phyloP scores from a whole-genome alignment of 2,797 vertebrate genomes.

The Delichon dasypus region DNA sequence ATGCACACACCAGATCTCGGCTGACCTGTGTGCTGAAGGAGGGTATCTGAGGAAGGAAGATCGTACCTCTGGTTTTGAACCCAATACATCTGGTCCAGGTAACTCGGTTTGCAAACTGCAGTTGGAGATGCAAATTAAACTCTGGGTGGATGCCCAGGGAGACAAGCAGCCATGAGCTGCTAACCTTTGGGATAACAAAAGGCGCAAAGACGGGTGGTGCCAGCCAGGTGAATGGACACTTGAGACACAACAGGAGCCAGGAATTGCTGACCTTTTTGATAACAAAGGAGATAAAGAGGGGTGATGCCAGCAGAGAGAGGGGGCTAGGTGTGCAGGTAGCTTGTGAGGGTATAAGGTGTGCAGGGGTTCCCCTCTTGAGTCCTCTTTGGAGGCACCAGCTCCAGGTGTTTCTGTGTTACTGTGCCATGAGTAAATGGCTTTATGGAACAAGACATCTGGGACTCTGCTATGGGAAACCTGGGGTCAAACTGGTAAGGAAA shows the following conservation, averaged over 20 bases:
- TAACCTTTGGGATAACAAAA: not conserved
- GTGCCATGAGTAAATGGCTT: not conserved
- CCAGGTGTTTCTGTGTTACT: not conserved
- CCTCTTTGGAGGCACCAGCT: not conserved
- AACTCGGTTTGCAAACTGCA: not conserved
- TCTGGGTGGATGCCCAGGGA: not conserved
- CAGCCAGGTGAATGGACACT: not conserved
- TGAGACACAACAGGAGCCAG: not conserved
- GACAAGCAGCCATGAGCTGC: not conserved
- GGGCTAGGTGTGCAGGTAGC: rapidly evolving
- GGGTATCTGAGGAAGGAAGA: not conserved
- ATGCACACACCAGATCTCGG: rapidly evolving
- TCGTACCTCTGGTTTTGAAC: not conserved
- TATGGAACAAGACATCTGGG: not conserved
- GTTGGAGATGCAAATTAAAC: not conserved
- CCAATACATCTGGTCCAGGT: not conserved
- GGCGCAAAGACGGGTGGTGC: not conserved
- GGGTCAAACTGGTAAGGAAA: too few species aligned
- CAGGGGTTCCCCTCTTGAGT: not conserved
- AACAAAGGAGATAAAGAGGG: not conserved
- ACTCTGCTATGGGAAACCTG: not conserved
- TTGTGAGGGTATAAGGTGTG: not conserved
- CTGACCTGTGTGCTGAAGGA: not conserved
- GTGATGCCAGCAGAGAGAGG: not conserved
- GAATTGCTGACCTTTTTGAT: not conserved